Base-by-base conservation (phyloP, 2,888 invertebrate genomes). In the Dasypogon diadema region DNA sequence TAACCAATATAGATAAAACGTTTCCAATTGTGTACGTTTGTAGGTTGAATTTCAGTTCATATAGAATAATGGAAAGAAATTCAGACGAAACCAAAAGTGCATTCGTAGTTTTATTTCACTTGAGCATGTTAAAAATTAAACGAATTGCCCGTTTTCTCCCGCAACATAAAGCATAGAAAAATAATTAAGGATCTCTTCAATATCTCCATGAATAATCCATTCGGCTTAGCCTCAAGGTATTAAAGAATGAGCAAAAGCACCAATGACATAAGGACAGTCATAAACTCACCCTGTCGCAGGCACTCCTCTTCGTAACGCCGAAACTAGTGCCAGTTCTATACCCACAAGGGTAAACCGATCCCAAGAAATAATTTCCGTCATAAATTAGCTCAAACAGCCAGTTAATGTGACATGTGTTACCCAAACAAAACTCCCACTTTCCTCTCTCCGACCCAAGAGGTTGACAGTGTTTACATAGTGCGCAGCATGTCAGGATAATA, bases 351-450 rank as follows among this genome's bases (percentile, higher is more conserved):
- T 54, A 70, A 70, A 56, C 56, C 56, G 73, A 58, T 58, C 74
- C 74, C 58, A 10, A 54, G 46, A 14, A 58, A 58, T 74, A 22
- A 74, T 60, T 60, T 60, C 58, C 26, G 21, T 51, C 74, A 51
- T 74, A 74, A 74, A 74, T 74, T 60, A 60, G 18, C 14, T 18
- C 46, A 24, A 60, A 74, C 42, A 26, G 60, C 51, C 58, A 5
- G 22, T 74, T 74, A 63, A 63, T 63, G 74, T 74, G 74, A 63
- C 74, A 74, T 51, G 63, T 74, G 58, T 74, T 58, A 37, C 58
- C 74, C 34, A 74, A 74, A 74, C 74, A 74, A 51, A 74, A 60
- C 74, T 74, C 74, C 74, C 48, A 74, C 51, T 63, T 46, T 68
- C 26, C 24, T 51, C 68, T 63, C 46, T 2, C 5, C 22, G 22